Evolutionary conservation across 2,113 vertebrate species (phyloP).

Genomic region (Calyptommatus sinebrachiatus): DNA sequence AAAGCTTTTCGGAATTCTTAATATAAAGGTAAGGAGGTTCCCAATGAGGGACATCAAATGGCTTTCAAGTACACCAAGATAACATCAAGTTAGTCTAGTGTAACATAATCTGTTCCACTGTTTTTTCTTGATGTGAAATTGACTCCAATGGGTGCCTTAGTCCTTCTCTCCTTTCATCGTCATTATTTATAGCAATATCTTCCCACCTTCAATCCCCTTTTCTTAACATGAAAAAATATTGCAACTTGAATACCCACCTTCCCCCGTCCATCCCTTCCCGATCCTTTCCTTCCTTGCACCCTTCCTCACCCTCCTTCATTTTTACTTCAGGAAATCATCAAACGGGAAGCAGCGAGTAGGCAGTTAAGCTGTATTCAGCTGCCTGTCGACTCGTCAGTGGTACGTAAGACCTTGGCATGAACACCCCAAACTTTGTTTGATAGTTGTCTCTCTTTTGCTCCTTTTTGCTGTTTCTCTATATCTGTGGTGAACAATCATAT

Average conservation of each 20-base stretch:
- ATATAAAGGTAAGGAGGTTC: constrained; percentile 54
- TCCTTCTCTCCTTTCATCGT: constrained; percentile 8
- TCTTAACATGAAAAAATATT: no score
- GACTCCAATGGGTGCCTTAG: constrained; percentile 5
- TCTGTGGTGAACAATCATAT: constrained; percentile 67
- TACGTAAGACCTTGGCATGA: constrained; percentile 82
- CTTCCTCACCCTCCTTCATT: constrained; percentile 59
- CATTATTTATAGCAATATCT: no score
- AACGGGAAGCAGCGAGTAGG: constrained; percentile 93
- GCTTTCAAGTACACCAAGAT: neutral
- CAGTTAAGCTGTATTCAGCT: constrained; percentile 98
- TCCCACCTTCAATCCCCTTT: no score
- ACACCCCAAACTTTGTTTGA: constrained; percentile 43
- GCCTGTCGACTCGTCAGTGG: constrained; percentile 92
- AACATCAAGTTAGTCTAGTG: neutral
- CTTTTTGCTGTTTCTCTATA: constrained; percentile 43
- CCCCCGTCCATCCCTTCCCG: constrained; percentile 29
- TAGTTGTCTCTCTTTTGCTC: constrained; percentile 48
- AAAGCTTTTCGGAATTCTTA: constrained; percentile 38
- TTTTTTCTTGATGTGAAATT: constrained; percentile 11
- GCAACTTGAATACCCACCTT: no score
- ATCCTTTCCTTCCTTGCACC: constrained; percentile 53
- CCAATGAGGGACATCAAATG: neutral
- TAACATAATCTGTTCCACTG: constrained; percentile 7
- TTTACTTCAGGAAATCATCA: constrained; percentile 92